phyloP scores from a whole-genome alignment of 2,113 vertebrate genomes.

The Oncorhynchus mykiss region DNA sequence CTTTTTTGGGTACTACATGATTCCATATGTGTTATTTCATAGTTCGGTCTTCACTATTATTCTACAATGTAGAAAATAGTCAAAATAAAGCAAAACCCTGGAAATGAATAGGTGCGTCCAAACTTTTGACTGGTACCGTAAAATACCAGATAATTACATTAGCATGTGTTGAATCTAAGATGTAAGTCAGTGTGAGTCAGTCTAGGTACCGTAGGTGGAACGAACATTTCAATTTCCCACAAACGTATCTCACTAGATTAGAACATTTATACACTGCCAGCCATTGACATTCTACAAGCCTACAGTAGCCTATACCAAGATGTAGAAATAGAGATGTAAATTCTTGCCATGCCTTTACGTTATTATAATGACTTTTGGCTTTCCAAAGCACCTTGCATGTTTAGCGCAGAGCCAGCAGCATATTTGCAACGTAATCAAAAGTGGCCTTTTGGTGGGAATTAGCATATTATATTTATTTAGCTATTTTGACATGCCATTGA shows the following conservation, averaged over 20 bases:
- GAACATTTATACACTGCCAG: neutral
- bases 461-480: constrained; percentile 44
- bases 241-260: neutral
- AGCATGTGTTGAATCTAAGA: neutral
- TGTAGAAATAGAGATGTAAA: neutral
- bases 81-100: no score
- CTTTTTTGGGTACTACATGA: no score
- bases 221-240: neutral
- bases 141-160: neutral
- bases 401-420: constrained; percentile 3
- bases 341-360: constrained; percentile 12
- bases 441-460: constrained; percentile 44
- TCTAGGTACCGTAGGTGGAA: neutral
- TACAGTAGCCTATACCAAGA: neutral
- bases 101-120: no score
- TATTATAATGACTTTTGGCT: constrained; percentile 25
- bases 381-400: neutral
- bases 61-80: no score
- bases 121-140: no score
- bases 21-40: no score
- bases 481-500: constrained; percentile 43
- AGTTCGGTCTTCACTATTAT: no score
- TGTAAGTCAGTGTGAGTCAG: neutral
- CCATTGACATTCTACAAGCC: constrained; percentile 1
- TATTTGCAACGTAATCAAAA: constrained; percentile 44